Percentiles rank a stretch among this genome's conserved stretches.
phyloP scores from a whole-genome alignment of 2,113 vertebrate species.

The Pollimyrus isidori region DNA sequence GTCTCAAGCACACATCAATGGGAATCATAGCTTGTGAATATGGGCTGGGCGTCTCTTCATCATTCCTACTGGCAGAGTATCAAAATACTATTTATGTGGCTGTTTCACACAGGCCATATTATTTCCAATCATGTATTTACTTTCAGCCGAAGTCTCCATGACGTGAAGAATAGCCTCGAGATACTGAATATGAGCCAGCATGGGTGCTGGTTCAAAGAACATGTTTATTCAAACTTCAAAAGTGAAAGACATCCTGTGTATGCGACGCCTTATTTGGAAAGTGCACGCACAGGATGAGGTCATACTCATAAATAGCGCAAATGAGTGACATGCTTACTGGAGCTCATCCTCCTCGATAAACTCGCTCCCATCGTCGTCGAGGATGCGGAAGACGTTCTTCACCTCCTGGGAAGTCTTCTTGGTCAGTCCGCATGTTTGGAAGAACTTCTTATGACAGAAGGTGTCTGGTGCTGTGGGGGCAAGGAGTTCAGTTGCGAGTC shows the following conservation, averaged over 20 bases:
- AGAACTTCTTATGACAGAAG: constrained; percentile 92
- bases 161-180: neutral
- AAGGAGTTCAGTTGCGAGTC: neutral
- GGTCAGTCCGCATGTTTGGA: constrained; percentile 80
- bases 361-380: constrained; percentile 85
- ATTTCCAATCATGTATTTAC: neutral
- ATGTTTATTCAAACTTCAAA: neutral
- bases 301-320: neutral
- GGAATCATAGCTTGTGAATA: neutral
- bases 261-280: neutral
- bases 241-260: neutral
- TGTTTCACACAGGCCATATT: neutral
- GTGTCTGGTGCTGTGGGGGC: constrained; percentile 76
- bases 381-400: constrained; percentile 77
- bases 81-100: neutral
- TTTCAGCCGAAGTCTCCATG: neutral
- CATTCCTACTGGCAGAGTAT: neutral
- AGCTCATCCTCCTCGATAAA: constrained; percentile 91
- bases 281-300: neutral
- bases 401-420: constrained; percentile 81
- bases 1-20: neutral
- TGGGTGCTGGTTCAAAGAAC: neutral
- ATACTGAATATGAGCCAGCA: neutral
- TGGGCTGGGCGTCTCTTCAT: neutral
- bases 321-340: constrained; percentile 61